These are phyloP conservation scores for Hippocampus barbouri DNA, from an alignment of 2,113 vertebrate species.

Conservation along the genomic window DNA sequence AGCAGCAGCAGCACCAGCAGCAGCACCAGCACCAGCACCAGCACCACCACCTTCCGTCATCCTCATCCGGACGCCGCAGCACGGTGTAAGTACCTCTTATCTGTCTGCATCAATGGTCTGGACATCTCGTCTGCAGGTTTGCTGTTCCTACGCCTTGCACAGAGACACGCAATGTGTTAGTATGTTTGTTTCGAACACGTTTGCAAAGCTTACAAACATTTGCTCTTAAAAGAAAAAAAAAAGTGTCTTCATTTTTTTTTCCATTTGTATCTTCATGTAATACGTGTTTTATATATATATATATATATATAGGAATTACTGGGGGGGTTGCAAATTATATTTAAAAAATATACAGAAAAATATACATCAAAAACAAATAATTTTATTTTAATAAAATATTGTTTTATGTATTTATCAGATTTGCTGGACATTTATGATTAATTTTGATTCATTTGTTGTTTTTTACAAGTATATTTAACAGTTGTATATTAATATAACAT, in stretches of 20 bases:
- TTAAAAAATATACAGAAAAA: too few relatives aligned
- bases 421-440: too few relatives aligned
- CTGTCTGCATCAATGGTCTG: not conserved
- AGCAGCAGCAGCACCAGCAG: conserved; percentile 31
- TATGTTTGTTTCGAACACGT: not conserved
- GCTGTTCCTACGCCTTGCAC: not conserved
- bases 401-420: too few relatives aligned
- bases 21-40: conserved; percentile 16
- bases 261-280: not conserved
- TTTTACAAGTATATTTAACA: too few relatives aligned
- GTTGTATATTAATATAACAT: too few relatives aligned
- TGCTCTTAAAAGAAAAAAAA: not conserved
- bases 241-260: not conserved
- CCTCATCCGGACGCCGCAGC: conserved; percentile 5
- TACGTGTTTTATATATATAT: too few relatives aligned
- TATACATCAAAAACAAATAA: too few relatives aligned
- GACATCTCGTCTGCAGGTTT: not conserved
- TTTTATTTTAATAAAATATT: too few relatives aligned
- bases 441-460: too few relatives aligned
- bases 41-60: conserved; percentile 32
- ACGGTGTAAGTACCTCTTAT: not conserved
- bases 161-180: not conserved
- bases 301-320: too few relatives aligned
- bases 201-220: not conserved
- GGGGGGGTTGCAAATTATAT: too few relatives aligned